Evolutionary conservation across 1,140 invertebrate genomes (phyloP).

Genomic region (Zaprionus ghesquierei): DNA sequence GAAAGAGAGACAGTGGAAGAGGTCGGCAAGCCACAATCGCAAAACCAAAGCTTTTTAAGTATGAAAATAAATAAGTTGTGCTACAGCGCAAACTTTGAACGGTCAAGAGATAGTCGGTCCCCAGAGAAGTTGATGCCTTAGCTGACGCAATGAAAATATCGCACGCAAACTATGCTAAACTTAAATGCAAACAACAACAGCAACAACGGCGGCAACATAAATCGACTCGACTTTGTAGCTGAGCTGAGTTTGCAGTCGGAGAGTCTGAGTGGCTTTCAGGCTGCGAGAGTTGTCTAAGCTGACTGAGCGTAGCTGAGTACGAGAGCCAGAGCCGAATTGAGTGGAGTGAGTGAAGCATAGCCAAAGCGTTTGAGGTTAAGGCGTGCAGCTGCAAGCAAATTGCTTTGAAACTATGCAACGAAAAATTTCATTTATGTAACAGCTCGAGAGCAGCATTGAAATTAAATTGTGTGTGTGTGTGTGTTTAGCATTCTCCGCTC

Average conservation of each 20-base stretch:
- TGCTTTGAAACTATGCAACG: conserved; percentile 68
- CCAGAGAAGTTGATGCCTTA: conserved; percentile 9
- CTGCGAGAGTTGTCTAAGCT: not conserved
- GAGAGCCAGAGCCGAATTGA: not conserved
- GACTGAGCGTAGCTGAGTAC: not conserved
- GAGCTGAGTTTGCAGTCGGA: not conserved
- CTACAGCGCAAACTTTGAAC: conserved; percentile 36
- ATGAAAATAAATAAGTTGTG: conserved; percentile 69
- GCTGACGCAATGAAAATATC: conserved; percentile 27
- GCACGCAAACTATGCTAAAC: conserved; percentile 27
- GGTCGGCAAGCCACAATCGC: conserved; percentile 4
- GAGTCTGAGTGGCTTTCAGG: conserved; percentile 5
- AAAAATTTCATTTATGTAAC: conserved; percentile 72
- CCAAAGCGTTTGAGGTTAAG: conserved; percentile 18
- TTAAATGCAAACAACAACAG: conserved; percentile 13
- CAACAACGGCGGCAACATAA: conserved; percentile 43
- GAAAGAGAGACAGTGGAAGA: not conserved
- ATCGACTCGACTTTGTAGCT: conserved; percentile 30
- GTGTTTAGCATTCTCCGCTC: not conserved
- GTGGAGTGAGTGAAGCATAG: not conserved
- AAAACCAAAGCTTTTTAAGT: conserved; percentile 59
- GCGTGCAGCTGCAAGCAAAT: conserved; percentile 60
- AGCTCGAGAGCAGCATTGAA: conserved; percentile 56
- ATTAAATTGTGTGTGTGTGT: conserved; percentile 52
- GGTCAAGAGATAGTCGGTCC: conserved; percentile 56